A percentile compares a stretch with the other conserved stretches of the same genome.
Evolutionary conservation across 2,797 vertebrate species (phyloP).

Genomic region (Muscicapa striata): DNA sequence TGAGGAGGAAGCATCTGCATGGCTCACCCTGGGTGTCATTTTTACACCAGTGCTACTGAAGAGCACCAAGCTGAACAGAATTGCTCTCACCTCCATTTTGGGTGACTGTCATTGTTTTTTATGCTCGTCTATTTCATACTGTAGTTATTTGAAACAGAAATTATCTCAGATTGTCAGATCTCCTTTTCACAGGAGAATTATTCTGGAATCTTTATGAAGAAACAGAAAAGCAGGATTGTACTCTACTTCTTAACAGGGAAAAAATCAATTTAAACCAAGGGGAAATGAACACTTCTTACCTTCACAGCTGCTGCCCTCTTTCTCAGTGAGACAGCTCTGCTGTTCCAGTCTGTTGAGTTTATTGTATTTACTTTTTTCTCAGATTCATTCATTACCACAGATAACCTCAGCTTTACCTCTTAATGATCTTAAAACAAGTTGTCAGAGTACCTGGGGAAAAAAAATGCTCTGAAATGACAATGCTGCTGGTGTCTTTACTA

Average conservation of each 20-base stretch:
- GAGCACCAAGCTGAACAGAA: not conserved
- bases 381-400: not conserved
- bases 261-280: not conserved
- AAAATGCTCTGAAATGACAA: not conserved
- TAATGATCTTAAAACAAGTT: not conserved
- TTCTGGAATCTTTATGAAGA: not conserved
- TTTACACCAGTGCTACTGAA: not conserved
- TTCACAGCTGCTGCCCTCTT: not conserved
- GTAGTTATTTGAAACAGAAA: not conserved
- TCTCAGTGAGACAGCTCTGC: not conserved
- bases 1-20: not conserved
- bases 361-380: constrained; percentile 1
- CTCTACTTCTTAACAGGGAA: not conserved
- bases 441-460: not conserved
- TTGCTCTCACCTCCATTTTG: not conserved
- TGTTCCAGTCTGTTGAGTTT: constrained; percentile 8
- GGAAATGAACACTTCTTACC: not conserved
- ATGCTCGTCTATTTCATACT: not conserved
- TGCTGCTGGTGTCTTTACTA: not conserved
- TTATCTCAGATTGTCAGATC: not conserved
- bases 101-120: fast-evolving
- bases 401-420: constrained; percentile 10
- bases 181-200: not conserved
- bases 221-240: not conserved
- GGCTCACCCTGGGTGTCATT: not conserved